Base-by-base conservation (phyloP, 2,113 vertebrate genomes). In the Peromyscus polionotus region DNA sequence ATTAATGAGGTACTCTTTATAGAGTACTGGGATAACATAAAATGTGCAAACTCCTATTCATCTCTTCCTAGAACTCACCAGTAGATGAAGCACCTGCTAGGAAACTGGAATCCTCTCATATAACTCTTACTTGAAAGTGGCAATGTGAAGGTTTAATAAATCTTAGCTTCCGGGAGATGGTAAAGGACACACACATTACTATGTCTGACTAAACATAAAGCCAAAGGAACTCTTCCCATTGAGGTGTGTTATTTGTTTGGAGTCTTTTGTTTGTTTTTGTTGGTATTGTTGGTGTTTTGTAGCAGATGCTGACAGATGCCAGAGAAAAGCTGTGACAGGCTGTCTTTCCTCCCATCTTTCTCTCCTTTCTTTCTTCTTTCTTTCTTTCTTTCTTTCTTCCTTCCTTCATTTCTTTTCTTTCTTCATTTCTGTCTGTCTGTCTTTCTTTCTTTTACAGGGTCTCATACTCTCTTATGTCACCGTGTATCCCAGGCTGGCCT, bases 1-100 rank as follows among this genome's bases (percentile, higher is more conserved):
- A 95, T 93, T 88, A 73, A 83, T 13, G 83, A 93, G 42, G 65
- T 91, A 73, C 72, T 96, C 91, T 97, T 72, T 12, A 48, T 1
- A 73, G 61, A 90, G 45, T 51, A 19, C 79, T 63, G 24, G 36
- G 67, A 39, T 67, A 68, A 72, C 11, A 70, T 42, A 51, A 75
- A 92, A 83, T 42, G 57, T 42, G 33, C 79, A 81, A 83, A 48
- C 31, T 51, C 93, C 26, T 61, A 48, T 67, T 76, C 45, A 12
- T 42, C 45, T 95, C 80, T 65, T 90, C 79, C 61, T 88, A 85
- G 45, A 96, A 51, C 22, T 67, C 57, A 8, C 24, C 65, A 63
- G 6, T 70, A 93, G 92, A 76, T 22, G 73, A 59, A 75, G 90
- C 72, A 81, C 57, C 93, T 76, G 79, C 83, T 67, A 42, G 85